Evolutionary conservation across 2,888 invertebrate species (phyloP), one percentile per base, ranked within the genome.

Genomic region (Muscina levida): DNA sequence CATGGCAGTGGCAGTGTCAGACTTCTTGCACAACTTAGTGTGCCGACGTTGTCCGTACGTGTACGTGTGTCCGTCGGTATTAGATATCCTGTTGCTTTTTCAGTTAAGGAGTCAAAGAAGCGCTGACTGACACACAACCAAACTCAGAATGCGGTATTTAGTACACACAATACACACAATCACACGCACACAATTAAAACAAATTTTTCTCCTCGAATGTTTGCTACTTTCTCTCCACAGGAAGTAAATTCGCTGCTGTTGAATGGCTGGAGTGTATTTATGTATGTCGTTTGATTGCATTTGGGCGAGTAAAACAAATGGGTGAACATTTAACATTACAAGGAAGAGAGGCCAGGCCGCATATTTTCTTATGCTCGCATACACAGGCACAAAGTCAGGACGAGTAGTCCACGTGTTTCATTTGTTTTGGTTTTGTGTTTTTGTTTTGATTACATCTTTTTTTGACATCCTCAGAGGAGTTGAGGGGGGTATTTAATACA

Each of bases 11-110:
- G 15, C 2, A 22, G 8, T 56, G 11, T 5, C 8, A 31, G 31
- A 31, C 31, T 31, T 3, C 3, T 8, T 31, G 31, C 31, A 8
- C 8, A 31, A 31, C n/a, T n/a, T n/a, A n/a, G n/a, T n/a, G n/a
- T n/a, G n/a, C n/a, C n/a, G n/a, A n/a, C n/a, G n/a, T 31, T 31
- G 31, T 31, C 8, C 3, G 31, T 31, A 31, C 8, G 31, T 31
- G 31, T 39, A n/a, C 57, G 17, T 53, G 44, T 22, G 17, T 51
- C 3, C 59, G 59, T 68, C 42, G 71, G 70, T 72, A 44, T 51
- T 42, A 24, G 57, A 80, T 73, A 80, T 77, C 80, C 80, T 80
- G 80, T 77, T 80, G 80, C 77, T 79, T 79, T 74, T 44, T 39
- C 24, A 39, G 59, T 59, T 59, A 39, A n/a, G 17, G 15, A 59